Evolutionary conservation across 1,140 invertebrate genomes (phyloP).

Genomic region (Megalopta genalis): DNA sequence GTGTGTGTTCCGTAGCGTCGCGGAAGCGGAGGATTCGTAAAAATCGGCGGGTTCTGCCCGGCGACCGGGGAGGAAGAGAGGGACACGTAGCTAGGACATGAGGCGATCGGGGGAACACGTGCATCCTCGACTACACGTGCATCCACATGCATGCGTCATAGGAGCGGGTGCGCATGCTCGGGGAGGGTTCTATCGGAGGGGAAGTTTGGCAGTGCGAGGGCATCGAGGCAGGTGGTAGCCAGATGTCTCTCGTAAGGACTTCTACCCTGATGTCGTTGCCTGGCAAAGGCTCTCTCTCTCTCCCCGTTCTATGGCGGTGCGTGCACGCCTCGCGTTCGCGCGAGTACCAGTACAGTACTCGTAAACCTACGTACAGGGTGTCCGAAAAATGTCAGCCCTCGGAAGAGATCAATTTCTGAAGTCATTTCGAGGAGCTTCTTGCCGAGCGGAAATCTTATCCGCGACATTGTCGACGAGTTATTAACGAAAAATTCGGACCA

Average conservation of each 20-base stretch:
- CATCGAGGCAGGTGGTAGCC: slow-evolving; percentile 79
- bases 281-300: slow-evolving; percentile 43
- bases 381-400: too few relatives aligned
- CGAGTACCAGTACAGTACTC: background rate
- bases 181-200: slow-evolving; percentile 62
- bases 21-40: background rate
- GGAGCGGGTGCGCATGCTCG: slow-evolving; percentile 60
- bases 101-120: slow-evolving; percentile 34
- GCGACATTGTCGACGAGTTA: too few relatives aligned
- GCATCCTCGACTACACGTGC: slow-evolving; percentile 26
- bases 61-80: background rate
- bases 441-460: too few relatives aligned
- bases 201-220: slow-evolving; percentile 69
- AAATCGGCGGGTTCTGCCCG: background rate
- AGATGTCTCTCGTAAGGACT: slow-evolving; percentile 76
- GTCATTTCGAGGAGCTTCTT: too few relatives aligned
- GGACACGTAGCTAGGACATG: background rate
- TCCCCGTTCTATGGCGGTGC: slow-evolving; percentile 21
- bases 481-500: too few relatives aligned
- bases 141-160: slow-evolving; percentile 56
- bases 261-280: slow-evolving; percentile 69
- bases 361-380: background rate
- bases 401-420: too few relatives aligned
- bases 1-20: too few relatives aligned
- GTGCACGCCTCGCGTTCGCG: background rate